A percentile compares a stretch with the other conserved stretches of the same genome.
Conservation (phyloP, 1,140 invertebrate species). For the Patella vulgata region DNA sequence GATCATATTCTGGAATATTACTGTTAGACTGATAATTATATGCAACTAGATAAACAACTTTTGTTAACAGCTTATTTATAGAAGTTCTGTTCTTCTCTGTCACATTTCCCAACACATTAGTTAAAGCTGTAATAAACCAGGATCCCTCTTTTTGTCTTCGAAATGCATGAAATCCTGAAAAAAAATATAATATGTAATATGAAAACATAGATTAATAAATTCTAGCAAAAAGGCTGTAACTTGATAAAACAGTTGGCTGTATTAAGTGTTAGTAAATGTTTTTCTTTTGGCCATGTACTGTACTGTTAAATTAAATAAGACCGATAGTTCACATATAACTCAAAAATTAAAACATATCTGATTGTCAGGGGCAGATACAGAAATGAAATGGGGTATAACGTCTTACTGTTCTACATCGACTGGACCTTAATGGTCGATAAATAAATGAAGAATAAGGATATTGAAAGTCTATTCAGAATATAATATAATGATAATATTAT, state of each 20-base stretch:
- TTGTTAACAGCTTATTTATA: constrained; percentile 82
- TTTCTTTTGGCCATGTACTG: not conserved
- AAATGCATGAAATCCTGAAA: constrained; percentile 89
- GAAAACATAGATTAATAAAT: constrained; percentile 91
- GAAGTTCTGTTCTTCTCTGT: constrained; percentile 76
- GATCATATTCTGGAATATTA: constrained; percentile 80
- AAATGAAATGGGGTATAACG: not conserved
- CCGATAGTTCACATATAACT: not conserved
- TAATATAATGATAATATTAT: too few species aligned
- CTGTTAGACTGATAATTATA: constrained; percentile 89
- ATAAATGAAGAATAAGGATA: too few species aligned
- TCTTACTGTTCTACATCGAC: too few species aligned
- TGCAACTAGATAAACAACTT: constrained; percentile 86
- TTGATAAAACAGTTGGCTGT: constrained; percentile 65
- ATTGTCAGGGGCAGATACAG: not conserved
- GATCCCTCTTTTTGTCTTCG: constrained; percentile 86
- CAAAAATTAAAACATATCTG: constrained; percentile 10
- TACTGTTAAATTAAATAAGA: not conserved
- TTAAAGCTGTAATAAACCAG: constrained; percentile 95
- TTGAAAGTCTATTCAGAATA: too few species aligned
- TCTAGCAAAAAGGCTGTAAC: constrained; percentile 87
- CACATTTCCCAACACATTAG: constrained; percentile 75
- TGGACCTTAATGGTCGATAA: too few species aligned
- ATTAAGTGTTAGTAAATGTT: not conserved
- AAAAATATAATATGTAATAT: constrained; percentile 52